These are phyloP conservation scores for Cacoxenus indagator DNA, from an alignment of 2,888 invertebrate genomes.

Conservation along the genomic window DNA sequence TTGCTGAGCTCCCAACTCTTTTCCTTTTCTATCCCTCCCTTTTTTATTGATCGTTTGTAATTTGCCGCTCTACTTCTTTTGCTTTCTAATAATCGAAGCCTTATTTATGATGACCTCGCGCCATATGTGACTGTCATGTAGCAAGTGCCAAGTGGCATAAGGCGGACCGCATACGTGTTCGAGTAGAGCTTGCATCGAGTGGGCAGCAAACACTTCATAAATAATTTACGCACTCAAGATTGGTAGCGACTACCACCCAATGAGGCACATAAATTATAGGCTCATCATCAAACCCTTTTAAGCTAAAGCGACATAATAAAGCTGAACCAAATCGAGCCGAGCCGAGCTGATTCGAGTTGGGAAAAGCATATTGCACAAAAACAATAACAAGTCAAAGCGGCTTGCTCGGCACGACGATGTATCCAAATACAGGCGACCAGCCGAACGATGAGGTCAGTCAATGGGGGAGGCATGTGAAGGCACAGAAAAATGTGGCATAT, in stretches of 20 bases:
- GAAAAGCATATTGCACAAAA: constrained; percentile 8
- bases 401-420: neutral
- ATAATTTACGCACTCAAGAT: constrained; percentile 55
- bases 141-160: neutral
- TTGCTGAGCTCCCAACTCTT: neutral
- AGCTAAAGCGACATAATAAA: constrained; percentile 49
- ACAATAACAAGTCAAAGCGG: neutral
- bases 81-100: constrained; percentile 29
- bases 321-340: constrained; percentile 28
- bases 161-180: neutral
- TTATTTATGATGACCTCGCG: constrained; percentile 44
- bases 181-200: neutral
- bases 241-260: constrained; percentile 28
- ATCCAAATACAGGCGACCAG: neutral
- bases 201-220: constrained; percentile 51
- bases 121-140: constrained; percentile 37
- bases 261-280: neutral
- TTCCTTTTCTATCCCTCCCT: neutral
- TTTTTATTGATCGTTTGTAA: neutral
- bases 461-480: neutral
- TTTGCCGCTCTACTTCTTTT: neutral
- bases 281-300: constrained; percentile 45
- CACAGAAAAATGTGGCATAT: constrained; percentile 37
- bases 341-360: neutral
- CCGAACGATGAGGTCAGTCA: neutral